Evolutionary conservation across 2,113 vertebrate genomes (phyloP).

Genomic region (Ammodytes dubius): DNA sequence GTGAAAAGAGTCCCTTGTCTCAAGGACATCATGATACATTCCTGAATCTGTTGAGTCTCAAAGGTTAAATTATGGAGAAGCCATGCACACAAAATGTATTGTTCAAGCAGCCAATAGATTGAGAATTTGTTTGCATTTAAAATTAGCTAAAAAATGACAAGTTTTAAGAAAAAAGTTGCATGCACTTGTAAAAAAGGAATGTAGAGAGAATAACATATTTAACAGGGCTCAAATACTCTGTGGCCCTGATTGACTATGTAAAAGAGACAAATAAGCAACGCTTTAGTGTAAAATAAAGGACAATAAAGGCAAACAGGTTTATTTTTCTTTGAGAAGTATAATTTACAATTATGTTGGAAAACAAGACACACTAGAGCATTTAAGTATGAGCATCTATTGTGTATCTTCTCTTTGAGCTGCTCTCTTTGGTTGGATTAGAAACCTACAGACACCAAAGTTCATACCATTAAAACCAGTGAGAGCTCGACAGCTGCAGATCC

Average conservation of each 20-base stretch:
- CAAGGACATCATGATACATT: neutral
- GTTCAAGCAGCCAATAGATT: neutral
- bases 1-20: neutral
- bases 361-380: neutral
- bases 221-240: neutral
- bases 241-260: neutral
- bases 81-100: neutral
- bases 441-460: neutral
- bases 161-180: neutral
- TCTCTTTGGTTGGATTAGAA: neutral
- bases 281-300: neutral
- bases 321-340: no score
- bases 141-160: neutral
- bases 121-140: neutral
- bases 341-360: no score
- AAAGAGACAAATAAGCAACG: neutral
- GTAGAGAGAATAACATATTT: neutral
- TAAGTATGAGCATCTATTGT: neutral
- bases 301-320: no score
- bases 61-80: neutral
- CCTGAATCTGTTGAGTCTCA: neutral
- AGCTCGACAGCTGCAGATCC: constrained; percentile 10
- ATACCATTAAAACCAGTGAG: constrained; percentile 5
- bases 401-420: neutral
- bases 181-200: neutral